Base-by-base conservation (phyloP, 2,113 vertebrate species). In the Dunckerocampus dactyliophorus region DNA sequence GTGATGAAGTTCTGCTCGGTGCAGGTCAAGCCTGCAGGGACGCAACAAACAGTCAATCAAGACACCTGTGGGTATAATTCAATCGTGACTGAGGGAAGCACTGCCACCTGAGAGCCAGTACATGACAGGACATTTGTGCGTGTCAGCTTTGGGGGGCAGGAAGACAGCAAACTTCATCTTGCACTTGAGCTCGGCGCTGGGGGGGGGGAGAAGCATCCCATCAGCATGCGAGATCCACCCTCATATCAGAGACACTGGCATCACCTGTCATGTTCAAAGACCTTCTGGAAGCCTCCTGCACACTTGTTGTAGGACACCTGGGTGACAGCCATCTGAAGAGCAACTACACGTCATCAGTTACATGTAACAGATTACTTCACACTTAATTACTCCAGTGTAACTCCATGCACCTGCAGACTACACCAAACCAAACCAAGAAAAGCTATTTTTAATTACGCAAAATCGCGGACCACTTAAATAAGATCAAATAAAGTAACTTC, bases 1-100 rank as follows among this genome's bases (percentile, higher is more conserved):
- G 94, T 93, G 88, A 98, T 94, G 72, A 98, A 95, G 80, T 98
- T 98, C 81, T 98, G 96, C 69, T 99, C 95, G 0, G 93, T 96
- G 57, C 97, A 98, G 0, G 97, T 96, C 81, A 99, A 80, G 7
- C 97, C 97, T 98, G 67, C 15, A 37, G 69, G 10, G 46, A 39
- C 45, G 42, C 3, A 55, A 31, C 8, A 47, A 34, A 4, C 28
- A 7, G 5, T 34, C 31, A 34, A 34, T 34, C 31, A 34, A 8
- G 3, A 34, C 31, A 8, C 31, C 7, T 1, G 4, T 34, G 3
- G 24, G 24, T 7, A 34, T 8, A 34, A 34, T 5, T 5, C n/a
- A 60, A 1, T 49, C 8, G 47, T 12, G 47, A 21, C 11, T 1
- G 0, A 20, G 12, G 16, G 16, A 8, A 15, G 7, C 6, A 5